phyloP scores from a whole-genome alignment of 1,140 invertebrate species.

The Ips typographus region DNA sequence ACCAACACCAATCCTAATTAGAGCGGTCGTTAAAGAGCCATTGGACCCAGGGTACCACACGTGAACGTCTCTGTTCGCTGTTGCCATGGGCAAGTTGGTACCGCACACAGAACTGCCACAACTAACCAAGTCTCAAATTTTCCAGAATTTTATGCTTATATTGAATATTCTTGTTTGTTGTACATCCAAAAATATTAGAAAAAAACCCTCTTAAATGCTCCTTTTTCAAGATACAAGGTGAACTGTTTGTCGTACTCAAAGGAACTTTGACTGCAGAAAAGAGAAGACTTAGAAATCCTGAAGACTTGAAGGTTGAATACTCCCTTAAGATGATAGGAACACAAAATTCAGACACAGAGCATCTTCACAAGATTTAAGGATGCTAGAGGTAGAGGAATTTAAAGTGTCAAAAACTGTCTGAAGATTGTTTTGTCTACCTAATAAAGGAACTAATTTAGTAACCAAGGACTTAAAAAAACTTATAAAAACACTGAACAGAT shows the following conservation, averaged over 20 bases:
- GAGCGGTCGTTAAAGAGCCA: slow-evolving; percentile 8
- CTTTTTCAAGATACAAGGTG: background rate
- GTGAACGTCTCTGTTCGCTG: background rate
- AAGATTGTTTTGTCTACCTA: too few relatives aligned
- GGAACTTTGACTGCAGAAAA: background rate
- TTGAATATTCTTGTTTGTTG: background rate
- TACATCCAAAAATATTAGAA: background rate
- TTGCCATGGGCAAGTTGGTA: background rate
- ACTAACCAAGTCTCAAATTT: too few relatives aligned
- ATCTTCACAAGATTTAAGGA: too few relatives aligned
- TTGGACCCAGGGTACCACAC: background rate
- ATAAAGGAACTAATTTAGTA: too few relatives aligned
- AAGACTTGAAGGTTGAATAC: too few relatives aligned
- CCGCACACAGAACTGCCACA: background rate
- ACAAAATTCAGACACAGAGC: too few relatives aligned
- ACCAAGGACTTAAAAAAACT: too few relatives aligned
- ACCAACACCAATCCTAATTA: slow-evolving; percentile 8
- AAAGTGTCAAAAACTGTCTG: too few relatives aligned
- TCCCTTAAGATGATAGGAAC: too few relatives aligned
- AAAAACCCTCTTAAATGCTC: background rate
- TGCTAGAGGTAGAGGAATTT: too few relatives aligned
- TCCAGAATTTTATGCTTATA: background rate
- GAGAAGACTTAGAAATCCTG: background rate
- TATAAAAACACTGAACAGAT: too few relatives aligned
- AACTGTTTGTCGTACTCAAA: background rate